These are phyloP conservation scores for Tragelaphus scriptus DNA, from an alignment of 2,113 vertebrate genomes.

Conservation along the genomic window DNA sequence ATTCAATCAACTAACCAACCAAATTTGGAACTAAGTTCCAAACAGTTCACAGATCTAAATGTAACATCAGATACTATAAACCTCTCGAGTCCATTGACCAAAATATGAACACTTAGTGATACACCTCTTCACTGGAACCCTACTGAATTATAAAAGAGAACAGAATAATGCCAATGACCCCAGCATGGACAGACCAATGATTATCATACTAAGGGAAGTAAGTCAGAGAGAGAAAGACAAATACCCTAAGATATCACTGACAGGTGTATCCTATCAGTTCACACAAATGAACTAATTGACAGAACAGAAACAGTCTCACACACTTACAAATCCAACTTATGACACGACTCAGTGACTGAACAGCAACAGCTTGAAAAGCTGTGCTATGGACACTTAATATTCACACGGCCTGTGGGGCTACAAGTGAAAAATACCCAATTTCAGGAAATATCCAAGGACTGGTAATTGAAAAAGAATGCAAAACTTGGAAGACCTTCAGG, in stretches of 20 bases:
- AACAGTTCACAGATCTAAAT: not conserved
- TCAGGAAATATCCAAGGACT: not conserved
- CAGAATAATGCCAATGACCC: not conserved
- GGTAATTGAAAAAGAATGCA: not conserved
- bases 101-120: no score
- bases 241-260: not conserved
- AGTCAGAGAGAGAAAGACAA: not conserved
- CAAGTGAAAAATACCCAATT: not conserved
- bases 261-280: not conserved
- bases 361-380: not conserved
- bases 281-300: fast-evolving
- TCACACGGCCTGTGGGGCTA: not conserved
- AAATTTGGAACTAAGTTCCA: not conserved
- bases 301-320: not conserved
- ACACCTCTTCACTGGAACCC: not conserved
- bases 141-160: not conserved
- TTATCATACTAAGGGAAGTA: not conserved
- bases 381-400: not conserved
- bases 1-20: no score
- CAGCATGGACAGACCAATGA: not conserved
- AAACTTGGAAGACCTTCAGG: not conserved
- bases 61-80: no score
- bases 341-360: not conserved
- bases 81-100: not conserved
- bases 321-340: not conserved